Conservation (phyloP, 2,888 invertebrate species). For the Amblyteles armatorius region DNA sequence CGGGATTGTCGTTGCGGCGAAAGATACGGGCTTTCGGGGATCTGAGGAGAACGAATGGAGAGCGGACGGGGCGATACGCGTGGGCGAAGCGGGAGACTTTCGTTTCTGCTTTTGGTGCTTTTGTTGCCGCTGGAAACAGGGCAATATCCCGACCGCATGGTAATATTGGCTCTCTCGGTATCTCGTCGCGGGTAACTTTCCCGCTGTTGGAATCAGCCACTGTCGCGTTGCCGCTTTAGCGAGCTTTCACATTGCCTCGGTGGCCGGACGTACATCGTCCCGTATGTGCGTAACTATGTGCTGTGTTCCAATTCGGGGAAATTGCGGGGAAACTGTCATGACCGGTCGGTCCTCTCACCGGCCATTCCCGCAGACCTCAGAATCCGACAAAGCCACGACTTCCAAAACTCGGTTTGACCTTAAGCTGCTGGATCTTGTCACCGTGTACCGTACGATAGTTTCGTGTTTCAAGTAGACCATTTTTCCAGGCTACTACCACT, state of each 20-base stretch:
- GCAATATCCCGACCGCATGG: conserved; percentile 48
- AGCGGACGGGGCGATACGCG: neutral
- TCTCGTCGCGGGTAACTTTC: conserved; percentile 49
- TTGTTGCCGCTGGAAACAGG: conserved; percentile 41
- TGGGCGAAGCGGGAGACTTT: conserved; percentile 24
- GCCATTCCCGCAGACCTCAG: conserved; percentile 10
- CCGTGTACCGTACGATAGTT: neutral
- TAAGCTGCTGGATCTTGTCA: neutral
- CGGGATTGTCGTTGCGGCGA: conserved; percentile 1
- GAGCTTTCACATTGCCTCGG: conserved; percentile 33
- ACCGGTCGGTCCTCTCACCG: conserved; percentile 8
- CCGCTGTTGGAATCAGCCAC: conserved; percentile 38
- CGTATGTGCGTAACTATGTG: conserved; percentile 16
- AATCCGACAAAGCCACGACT: conserved; percentile 16
- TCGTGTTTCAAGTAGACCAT: neutral
- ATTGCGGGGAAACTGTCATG: conserved; percentile 39
- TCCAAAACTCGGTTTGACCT: neutral
- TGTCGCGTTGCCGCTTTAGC: conserved; percentile 30
- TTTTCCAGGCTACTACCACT: neutral
- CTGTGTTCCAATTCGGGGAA: conserved; percentile 31
- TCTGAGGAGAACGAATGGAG: conserved; percentile 4
- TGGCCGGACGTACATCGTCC: neutral
- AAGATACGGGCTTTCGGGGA: conserved; percentile 15
- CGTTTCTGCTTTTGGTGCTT: conserved; percentile 38
- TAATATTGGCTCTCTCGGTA: conserved; percentile 48